Evolutionary conservation across 2,888 invertebrate genomes (phyloP), one percentile per base, ranked within the genome.

Genomic region (Cyrtodaria siliqua): DNA sequence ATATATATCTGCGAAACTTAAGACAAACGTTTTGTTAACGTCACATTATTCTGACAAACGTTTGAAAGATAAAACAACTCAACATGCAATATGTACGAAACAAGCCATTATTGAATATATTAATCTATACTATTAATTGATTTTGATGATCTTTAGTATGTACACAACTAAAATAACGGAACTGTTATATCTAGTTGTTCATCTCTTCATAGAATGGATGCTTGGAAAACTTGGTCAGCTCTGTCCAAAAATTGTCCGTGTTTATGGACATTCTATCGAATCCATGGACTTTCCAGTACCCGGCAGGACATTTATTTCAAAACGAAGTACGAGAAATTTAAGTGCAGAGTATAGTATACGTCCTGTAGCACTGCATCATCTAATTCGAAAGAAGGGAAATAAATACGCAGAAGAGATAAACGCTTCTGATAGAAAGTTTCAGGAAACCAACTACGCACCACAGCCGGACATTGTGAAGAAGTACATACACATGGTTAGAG

Each of bases 231-330:
- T 89, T 23, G 53, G 60, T 8, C 40, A 50, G 0, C 49, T 70
- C 6, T 79, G 83, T 55, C 86, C 87, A 8, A 80, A 81, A 20
- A 76, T 91, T 9, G 75, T 91, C 12, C 75, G 91, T 24, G 80
- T 90, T 12, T 90, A 89, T 76, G 85, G 88, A 8, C 72, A 81
- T 24, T 71, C 82, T 1, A 72, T 86, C 26, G 90, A 87, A 63
- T 53, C 71, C 9, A 63, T 71, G 8, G 85, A 85, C 47, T 91
- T 83, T 63, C 91, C 90, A 1, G 67, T 88, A 14, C 91, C 91
- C 3, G 71, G 79, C 1, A 57, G n/a, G n/a, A n/a, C n/a, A n/a
- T n/a, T n/a, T n/a, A n/a, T n/a, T n/a, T n/a, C n/a, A n/a, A n/a
- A n/a, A 20, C 75, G 73, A 20, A 69, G 74, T 18, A 56, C 75